Evolutionary conservation across 2,888 invertebrate genomes (phyloP).

Genomic region (Pristionchus mayeri): DNA sequence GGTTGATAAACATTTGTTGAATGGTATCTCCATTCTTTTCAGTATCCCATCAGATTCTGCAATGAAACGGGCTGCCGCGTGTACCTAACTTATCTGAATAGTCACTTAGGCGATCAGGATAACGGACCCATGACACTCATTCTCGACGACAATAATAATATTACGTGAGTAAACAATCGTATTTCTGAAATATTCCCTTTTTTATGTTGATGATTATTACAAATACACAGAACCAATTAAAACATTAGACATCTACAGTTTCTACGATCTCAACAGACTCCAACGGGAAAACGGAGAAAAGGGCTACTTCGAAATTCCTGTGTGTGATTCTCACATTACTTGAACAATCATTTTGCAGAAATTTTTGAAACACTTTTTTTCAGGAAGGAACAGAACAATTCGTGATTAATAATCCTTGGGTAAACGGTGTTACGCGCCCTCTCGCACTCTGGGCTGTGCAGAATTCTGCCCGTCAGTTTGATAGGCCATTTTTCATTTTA

Average conservation of each 20-base stretch:
- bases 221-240: background rate
- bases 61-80: background rate
- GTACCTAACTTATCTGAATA: background rate
- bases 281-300: background rate
- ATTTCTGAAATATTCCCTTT: too few relatives aligned
- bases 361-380: background rate
- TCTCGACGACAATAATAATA: background rate
- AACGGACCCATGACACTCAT: background rate
- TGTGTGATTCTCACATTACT: background rate
- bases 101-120: background rate
- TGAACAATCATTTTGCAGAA: too few relatives aligned
- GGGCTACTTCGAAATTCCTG: background rate
- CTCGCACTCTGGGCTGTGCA: background rate
- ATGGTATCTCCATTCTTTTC: too few relatives aligned
- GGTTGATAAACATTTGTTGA: background rate
- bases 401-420: background rate
- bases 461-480: background rate
- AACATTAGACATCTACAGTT: background rate
- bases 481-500: too few relatives aligned
- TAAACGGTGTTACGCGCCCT: background rate
- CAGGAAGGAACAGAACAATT: background rate
- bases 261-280: background rate
- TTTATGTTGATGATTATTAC: too few relatives aligned
- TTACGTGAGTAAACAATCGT: background rate
- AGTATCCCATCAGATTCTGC: background rate